Percentiles rank a stretch among this genome's conserved stretches.
These are phyloP conservation scores for Chaetophractus vellerosus DNA, from an alignment of 2,797 vertebrate species.

Conservation along the genomic window DNA sequence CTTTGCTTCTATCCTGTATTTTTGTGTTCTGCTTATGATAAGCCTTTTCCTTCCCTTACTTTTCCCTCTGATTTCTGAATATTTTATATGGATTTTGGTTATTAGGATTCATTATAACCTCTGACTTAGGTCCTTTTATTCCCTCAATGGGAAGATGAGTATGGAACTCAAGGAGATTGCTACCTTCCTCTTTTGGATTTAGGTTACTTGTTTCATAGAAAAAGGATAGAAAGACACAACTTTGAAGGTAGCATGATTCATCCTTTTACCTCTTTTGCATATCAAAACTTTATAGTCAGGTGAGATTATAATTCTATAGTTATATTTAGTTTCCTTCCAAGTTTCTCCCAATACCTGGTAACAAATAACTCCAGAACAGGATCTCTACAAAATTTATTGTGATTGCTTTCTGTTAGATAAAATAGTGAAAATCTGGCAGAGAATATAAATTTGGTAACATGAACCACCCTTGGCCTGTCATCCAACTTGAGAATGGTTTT, in stretches of 20 bases:
- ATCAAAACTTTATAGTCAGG: slow-evolving; percentile 60
- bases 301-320: slow-evolving; percentile 63
- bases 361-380: slow-evolving; percentile 42
- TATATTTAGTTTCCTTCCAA: slow-evolving; percentile 60
- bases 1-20: slow-evolving; percentile 57
- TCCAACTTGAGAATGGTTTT: slow-evolving; percentile 13
- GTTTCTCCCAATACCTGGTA: slow-evolving; percentile 52
- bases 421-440: slow-evolving; percentile 70
- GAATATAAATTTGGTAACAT: slow-evolving; percentile 69
- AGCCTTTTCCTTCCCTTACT: slow-evolving; percentile 39
- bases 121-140: slow-evolving; percentile 15
- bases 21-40: slow-evolving; percentile 48
- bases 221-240: slow-evolving; percentile 32
- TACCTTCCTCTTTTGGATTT: slow-evolving; percentile 62
- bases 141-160: not conserved
- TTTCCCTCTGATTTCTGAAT: slow-evolving; percentile 64
- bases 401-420: slow-evolving; percentile 62
- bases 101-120: slow-evolving; percentile 57
- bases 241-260: slow-evolving; percentile 19
- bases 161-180: not conserved
- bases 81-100: slow-evolving; percentile 59
- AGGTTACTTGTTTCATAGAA: slow-evolving; percentile 49
- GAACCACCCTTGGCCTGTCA: slow-evolving; percentile 6
- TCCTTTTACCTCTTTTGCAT: slow-evolving; percentile 61
- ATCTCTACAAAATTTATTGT: slow-evolving; percentile 57